Conservation (phyloP, 2,888 invertebrate genomes). For the Ophioninae sp. region DNA sequence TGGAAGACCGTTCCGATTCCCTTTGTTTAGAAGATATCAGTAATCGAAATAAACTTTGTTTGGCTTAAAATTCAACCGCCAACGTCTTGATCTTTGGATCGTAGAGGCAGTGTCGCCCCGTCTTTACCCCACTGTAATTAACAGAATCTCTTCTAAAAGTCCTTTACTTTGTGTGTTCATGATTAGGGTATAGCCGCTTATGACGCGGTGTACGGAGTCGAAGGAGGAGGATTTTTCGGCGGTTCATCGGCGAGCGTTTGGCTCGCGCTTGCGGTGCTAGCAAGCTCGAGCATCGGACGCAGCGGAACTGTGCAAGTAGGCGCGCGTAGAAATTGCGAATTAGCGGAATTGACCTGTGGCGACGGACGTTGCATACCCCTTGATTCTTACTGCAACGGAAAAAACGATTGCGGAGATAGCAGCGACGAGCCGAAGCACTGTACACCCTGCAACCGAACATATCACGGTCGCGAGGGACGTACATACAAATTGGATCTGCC, state of each 20-base stretch:
- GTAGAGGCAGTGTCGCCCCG: no score
- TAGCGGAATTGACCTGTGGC: conserved; percentile 89
- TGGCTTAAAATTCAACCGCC: no score
- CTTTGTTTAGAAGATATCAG: no score
- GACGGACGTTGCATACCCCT: conserved; percentile 90
- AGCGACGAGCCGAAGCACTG: conserved; percentile 93
- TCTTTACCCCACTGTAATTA: neutral
- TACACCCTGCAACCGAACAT: conserved; percentile 93
- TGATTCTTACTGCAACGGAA: conserved; percentile 93
- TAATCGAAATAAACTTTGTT: no score
- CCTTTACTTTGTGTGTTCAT: neutral
- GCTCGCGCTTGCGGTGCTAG: conserved; percentile 61
- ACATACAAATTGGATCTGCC: conserved; percentile 87
- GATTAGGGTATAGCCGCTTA: conserved; percentile 56
- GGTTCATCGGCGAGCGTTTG: conserved; percentile 34
- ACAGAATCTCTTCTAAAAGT: neutral
- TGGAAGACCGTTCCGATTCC: no score
- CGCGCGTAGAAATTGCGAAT: conserved; percentile 84
- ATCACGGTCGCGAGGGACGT: conserved; percentile 92
- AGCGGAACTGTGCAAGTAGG: conserved; percentile 37
- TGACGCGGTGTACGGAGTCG: conserved; percentile 51
- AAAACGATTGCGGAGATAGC: conserved; percentile 91
- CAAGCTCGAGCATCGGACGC: conserved; percentile 59
- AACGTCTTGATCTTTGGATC: no score
- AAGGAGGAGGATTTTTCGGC: conserved; percentile 36